Conservation (phyloP, 1,140 invertebrate species). For the Fopius arisanus region DNA sequence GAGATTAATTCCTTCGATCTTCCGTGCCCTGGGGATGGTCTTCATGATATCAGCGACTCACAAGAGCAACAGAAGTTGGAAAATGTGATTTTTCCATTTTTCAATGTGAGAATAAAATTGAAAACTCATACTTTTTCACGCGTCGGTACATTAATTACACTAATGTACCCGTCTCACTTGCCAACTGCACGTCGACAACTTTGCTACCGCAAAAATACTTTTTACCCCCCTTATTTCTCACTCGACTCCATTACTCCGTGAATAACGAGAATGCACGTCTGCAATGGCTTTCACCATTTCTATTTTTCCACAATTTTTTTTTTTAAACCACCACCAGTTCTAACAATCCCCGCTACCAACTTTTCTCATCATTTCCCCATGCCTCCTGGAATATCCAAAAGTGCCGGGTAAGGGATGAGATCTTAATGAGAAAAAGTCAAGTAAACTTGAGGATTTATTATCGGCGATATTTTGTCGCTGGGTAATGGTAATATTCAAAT, state of each 20-base stretch:
- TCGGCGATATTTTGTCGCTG: not conserved
- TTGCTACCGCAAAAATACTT: conserved; percentile 13
- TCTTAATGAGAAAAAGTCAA: not conserved
- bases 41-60: too few species aligned
- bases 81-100: not conserved
- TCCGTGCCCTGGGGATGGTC: not conserved
- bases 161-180: conserved; percentile 23
- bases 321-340: not conserved
- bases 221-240: not conserved
- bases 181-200: not conserved
- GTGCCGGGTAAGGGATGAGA: not conserved
- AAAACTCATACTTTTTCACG: conserved; percentile 10
- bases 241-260: not conserved
- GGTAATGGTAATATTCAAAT: too few species aligned
- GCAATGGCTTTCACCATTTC: not conserved
- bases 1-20: not conserved
- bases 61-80: too few species aligned
- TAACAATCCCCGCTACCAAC: not conserved
- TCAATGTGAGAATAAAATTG: not conserved
- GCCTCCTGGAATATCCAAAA: not conserved
- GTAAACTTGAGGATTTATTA: not conserved
- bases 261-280: not conserved
- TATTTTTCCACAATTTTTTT: not conserved
- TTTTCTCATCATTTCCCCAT: conserved; percentile 12
- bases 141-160: conserved; percentile 27